phyloP scores from a whole-genome alignment of 2,888 invertebrate genomes.

The Apomyelois bistriatella region DNA sequence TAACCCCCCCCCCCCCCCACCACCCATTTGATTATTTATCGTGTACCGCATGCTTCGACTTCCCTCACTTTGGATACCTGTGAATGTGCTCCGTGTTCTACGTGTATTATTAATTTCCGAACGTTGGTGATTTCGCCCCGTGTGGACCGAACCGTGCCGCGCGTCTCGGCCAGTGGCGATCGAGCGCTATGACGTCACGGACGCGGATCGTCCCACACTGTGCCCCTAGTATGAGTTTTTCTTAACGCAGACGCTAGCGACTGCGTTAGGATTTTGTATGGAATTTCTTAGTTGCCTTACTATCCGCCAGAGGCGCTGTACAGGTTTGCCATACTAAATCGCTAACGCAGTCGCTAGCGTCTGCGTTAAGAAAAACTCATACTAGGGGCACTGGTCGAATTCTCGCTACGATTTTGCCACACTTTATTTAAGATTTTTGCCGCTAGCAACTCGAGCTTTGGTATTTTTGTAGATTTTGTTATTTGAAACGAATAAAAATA shows the following conservation, averaged over 20 bases:
- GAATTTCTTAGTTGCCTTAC: too few species aligned
- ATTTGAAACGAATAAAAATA: constrained; percentile 46
- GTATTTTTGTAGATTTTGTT: constrained; percentile 49
- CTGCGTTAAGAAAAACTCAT: too few species aligned
- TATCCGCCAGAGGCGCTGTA: too few species aligned
- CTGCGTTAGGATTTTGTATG: too few species aligned
- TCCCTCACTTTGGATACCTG: constrained; percentile 52
- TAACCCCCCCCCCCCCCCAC: constrained; percentile 50
- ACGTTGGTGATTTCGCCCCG: constrained; percentile 31
- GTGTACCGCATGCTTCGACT: constrained; percentile 61
- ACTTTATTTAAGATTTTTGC: constrained; percentile 53
- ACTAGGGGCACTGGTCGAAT: too few species aligned
- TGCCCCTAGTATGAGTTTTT: too few species aligned
- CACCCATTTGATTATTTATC: constrained; percentile 40
- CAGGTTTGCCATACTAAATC: too few species aligned
- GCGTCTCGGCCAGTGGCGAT: constrained; percentile 30
- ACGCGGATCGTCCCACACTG: constrained; percentile 30
- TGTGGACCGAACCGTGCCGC: constrained; percentile 30
- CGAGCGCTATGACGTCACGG: constrained; percentile 25
- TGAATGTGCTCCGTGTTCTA: constrained; percentile 62
- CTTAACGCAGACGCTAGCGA: too few species aligned
- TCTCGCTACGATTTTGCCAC: constrained; percentile 36
- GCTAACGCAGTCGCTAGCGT: too few species aligned
- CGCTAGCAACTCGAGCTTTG: constrained; percentile 67
- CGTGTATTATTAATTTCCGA: constrained; percentile 40